A percentile compares a stretch with the other conserved stretches of the same genome.
These are phyloP conservation scores for Apotomis betuletana DNA, from an alignment of 2,888 invertebrate genomes.

Conservation along the genomic window DNA sequence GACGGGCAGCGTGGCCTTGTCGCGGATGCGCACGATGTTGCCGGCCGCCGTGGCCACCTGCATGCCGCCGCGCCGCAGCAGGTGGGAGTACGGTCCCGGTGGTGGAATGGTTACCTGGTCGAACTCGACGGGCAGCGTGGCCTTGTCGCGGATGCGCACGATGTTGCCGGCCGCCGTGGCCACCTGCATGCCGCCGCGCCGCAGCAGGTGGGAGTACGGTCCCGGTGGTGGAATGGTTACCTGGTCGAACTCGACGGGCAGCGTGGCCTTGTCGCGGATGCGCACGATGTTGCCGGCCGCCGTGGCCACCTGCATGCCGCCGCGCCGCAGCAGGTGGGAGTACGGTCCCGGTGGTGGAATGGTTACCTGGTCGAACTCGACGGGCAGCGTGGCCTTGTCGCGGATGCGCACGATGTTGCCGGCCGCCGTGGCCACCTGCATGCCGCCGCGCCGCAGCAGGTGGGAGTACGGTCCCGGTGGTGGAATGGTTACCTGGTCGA, in stretches of 20 bases:
- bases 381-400: constrained; percentile 59
- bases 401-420: constrained; percentile 73
- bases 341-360: too few relatives aligned
- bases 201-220: too few relatives aligned
- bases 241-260: constrained; percentile 66
- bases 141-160: constrained; percentile 69
- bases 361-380: constrained; percentile 69
- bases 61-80: too few relatives aligned
- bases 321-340: too few relatives aligned
- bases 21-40: constrained; percentile 72
- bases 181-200: constrained; percentile 55
- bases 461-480: too few relatives aligned
- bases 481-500: constrained; percentile 60
- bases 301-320: constrained; percentile 59
- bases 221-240: constrained; percentile 46
- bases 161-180: constrained; percentile 71
- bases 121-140: constrained; percentile 60
- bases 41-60: constrained; percentile 66
- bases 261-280: constrained; percentile 63
- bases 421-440: constrained; percentile 62
- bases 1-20: constrained; percentile 58
- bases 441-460: too few relatives aligned
- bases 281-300: constrained; percentile 73
- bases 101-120: constrained; percentile 58
- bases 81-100: too few relatives aligned